Evolutionary conservation across 2,113 vertebrate species (phyloP).

Genomic region (Gasterosteus nipponicus): DNA sequence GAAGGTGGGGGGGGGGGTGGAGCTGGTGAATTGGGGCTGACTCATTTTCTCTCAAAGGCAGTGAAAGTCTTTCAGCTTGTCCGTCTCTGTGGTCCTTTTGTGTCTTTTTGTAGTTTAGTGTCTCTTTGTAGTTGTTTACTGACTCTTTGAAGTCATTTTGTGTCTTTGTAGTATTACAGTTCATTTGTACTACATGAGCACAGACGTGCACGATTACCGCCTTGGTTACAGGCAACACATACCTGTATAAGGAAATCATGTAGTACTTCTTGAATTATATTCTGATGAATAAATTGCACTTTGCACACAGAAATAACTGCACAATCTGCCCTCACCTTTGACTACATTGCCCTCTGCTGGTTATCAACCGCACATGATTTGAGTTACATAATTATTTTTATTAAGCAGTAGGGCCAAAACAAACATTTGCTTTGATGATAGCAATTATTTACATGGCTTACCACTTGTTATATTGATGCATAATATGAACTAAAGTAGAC

Average conservation of each 20-base stretch:
- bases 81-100: too few relatives aligned
- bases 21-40: too few relatives aligned
- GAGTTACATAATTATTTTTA: neutral
- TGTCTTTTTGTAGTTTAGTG: too few relatives aligned
- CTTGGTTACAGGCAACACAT: neutral
- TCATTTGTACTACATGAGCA: neutral
- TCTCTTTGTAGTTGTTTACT: too few relatives aligned
- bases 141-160: too few relatives aligned
- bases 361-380: neutral
- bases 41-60: too few relatives aligned
- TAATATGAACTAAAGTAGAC: neutral
- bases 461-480: neutral
- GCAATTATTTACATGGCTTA: neutral
- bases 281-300: neutral
- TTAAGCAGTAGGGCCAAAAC: neutral
- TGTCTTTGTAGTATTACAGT: neutral
- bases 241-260: neutral
- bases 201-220: neutral
- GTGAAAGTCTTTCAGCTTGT: too few relatives aligned
- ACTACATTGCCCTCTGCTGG: constrained; percentile 72
- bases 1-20: too few relatives aligned
- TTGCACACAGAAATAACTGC: neutral
- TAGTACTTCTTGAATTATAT: neutral
- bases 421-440: neutral
- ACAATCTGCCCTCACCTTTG: constrained; percentile 37